Evolutionary conservation across 2,888 invertebrate genomes (phyloP).

Genomic region (Dolomedes plantarius): DNA sequence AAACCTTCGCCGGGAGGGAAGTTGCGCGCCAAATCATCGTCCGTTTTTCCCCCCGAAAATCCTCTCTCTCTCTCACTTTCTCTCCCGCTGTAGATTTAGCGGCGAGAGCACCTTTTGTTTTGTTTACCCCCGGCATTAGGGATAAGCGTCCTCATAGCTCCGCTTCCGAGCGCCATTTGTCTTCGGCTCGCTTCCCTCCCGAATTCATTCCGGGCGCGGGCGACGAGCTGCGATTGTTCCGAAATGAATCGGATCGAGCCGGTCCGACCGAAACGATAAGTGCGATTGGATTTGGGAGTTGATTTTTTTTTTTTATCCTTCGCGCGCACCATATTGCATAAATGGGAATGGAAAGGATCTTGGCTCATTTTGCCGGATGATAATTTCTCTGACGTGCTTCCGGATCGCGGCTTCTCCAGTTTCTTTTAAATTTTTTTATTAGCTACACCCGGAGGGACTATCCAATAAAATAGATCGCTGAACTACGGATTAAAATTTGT

Average conservation of each 20-base stretch:
- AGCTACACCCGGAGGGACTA: too few relatives aligned
- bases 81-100: conserved; percentile 57
- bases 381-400: too few relatives aligned
- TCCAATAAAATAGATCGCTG: too few relatives aligned
- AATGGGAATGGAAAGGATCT: too few relatives aligned
- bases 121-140: conserved; percentile 43
- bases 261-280: too few relatives aligned
- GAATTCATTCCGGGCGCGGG: not conserved
- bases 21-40: not conserved
- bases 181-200: not conserved
- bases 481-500: too few relatives aligned
- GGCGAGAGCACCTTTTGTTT: conserved; percentile 47
- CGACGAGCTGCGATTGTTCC: not conserved
- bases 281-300: too few relatives aligned
- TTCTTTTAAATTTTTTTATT: too few relatives aligned
- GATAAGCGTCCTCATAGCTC: conserved; percentile 44
- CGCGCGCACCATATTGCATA: too few relatives aligned
- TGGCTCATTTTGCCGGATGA: too few relatives aligned
- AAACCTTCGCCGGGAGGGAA: not conserved
- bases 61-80: conserved; percentile 33
- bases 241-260: not conserved
- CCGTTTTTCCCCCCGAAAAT: conserved; percentile 29
- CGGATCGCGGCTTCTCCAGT: too few relatives aligned
- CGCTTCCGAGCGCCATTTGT: conserved; percentile 55
- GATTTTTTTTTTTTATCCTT: too few relatives aligned